phyloP scores from a whole-genome alignment of 2,797 vertebrate genomes.

The Hyperoplus lanceolatus region DNA sequence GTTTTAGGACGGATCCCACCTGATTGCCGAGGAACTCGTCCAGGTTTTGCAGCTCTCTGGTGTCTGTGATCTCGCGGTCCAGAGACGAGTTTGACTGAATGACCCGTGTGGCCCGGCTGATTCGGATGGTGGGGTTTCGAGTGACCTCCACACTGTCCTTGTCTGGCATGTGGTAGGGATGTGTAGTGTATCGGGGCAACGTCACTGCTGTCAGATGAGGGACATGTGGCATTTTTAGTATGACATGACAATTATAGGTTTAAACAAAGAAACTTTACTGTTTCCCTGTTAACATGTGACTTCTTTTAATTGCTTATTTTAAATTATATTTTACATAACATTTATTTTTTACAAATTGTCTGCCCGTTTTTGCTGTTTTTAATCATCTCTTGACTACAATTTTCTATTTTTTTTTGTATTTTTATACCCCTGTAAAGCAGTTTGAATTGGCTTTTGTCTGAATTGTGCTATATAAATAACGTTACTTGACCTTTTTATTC shows the following conservation, averaged over 20 bases:
- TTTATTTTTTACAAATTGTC: too few species aligned
- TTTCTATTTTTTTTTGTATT: too few species aligned
- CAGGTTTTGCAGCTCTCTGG: conserved; percentile 92
- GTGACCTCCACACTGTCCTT: conserved; percentile 29
- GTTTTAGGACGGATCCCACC: conserved; percentile 74
- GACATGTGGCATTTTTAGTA: not conserved
- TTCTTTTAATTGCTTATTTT: too few species aligned
- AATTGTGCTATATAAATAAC: too few species aligned
- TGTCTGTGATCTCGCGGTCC: conserved; percentile 89
- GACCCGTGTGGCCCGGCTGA: conserved; percentile 89
- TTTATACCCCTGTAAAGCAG: too few species aligned
- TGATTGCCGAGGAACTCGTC: conserved; percentile 96
- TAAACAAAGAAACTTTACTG: not conserved
- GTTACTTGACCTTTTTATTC: not conserved
- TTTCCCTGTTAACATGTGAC: too few species aligned
- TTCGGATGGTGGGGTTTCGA: conserved; percentile 88
- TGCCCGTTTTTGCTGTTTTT: too few species aligned
- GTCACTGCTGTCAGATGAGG: conserved; percentile 55
- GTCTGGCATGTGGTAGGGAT: conserved; percentile 39
- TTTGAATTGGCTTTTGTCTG: too few species aligned
- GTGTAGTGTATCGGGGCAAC: conserved; percentile 49
- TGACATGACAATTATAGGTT: not conserved
- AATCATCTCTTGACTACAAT: too few species aligned
- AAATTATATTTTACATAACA: too few species aligned
- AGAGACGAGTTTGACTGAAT: conserved; percentile 88